phyloP scores from a whole-genome alignment of 92 coral and sea anemone species.

The Nematostella vectensis region DNA sequence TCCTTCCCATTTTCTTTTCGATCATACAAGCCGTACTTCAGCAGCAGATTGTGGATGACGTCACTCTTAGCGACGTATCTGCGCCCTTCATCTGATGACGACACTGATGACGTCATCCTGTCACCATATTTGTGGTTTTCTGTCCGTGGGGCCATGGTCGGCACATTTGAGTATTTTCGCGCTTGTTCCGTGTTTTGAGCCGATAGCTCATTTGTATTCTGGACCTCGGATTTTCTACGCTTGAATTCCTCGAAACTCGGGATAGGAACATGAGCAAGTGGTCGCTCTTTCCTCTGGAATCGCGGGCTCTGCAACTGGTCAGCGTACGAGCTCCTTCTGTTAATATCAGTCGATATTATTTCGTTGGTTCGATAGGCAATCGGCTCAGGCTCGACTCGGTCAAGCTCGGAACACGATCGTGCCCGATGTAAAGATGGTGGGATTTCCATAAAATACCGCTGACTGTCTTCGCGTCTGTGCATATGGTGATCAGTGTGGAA shows the following conservation, averaged over 20 bases:
- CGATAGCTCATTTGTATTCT: neutral
- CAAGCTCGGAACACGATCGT: slow-evolving; percentile 42
- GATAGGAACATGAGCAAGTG: slow-evolving; percentile 62
- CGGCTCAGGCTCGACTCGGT: neutral
- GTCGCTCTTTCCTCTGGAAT: slow-evolving; percentile 31
- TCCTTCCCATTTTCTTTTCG: neutral
- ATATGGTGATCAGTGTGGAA: neutral
- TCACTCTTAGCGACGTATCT: slow-evolving; percentile 64
- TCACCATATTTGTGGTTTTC: neutral
- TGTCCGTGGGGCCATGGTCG: neutral
- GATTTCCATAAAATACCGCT: slow-evolving; percentile 9
- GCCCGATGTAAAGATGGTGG: slow-evolving; percentile 31
- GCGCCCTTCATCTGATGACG: neutral
- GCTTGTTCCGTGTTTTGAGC: neutral
- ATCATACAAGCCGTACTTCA: slow-evolving; percentile 83
- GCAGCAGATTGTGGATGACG: slow-evolving; percentile 81
- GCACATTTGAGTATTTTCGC: neutral
- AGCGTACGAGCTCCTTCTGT: slow-evolving; percentile 20
- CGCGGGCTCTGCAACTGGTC: slow-evolving; percentile 1
- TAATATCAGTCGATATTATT: slow-evolving; percentile 1
- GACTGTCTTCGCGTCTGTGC: neutral
- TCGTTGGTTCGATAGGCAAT: neutral
- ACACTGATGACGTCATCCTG: too few species aligned
- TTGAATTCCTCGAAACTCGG: slow-evolving; percentile 89
- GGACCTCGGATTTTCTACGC: slow-evolving; percentile 17